Evolutionary conservation across 2,797 vertebrate genomes (phyloP), one percentile per base, ranked within the genome.

Genomic region (Apogon talboti): DNA sequence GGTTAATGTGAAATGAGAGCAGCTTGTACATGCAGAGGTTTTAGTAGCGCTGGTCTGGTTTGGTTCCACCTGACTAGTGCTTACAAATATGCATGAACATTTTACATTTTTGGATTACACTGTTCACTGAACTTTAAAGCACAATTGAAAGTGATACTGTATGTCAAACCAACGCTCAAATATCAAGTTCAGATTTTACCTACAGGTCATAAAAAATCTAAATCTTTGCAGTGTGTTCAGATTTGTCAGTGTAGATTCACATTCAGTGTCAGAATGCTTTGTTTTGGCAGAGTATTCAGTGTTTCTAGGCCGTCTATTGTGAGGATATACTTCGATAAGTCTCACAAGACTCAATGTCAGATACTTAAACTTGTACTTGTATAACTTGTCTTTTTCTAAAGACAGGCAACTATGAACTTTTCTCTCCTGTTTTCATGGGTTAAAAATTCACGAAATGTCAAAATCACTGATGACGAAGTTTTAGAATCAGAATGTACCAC

Each of bases 401-500:
- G 51, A 59, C 21, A 57, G 56, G 38, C 40, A 47, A 42, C 40
- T 77, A 37, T 71, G 42, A 84, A 73, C 71, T 71, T 74, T 59
- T 67, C 77, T 42, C 71, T 64, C 50, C 24, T 24, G 47, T 41
- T 37, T 14, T 8, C 28, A 40, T 62, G 56, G 69, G 79, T 83
- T 56, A 78, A 24, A 24, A 24, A 24, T 5, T 24, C n/a, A n/a
- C n/a, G n/a, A n/a, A n/a, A n/a, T n/a, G n/a, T n/a, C 21, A 24
- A 24, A 24, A 24, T 2, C 21, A 24, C 2, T 24, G 2, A 24
- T 24, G 21, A 85, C 37, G 35, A 41, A 72, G 40, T 74, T 79
- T 73, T 62, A 54, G 72, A 10, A 61, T 59, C 74, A 76, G 68
- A 60, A 74, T 72, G 42, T 56, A 79, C 81, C 79, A 84, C 75